Evolutionary conservation across 1,140 invertebrate species (phyloP).

Genomic region (Calephelis virginiensis): DNA sequence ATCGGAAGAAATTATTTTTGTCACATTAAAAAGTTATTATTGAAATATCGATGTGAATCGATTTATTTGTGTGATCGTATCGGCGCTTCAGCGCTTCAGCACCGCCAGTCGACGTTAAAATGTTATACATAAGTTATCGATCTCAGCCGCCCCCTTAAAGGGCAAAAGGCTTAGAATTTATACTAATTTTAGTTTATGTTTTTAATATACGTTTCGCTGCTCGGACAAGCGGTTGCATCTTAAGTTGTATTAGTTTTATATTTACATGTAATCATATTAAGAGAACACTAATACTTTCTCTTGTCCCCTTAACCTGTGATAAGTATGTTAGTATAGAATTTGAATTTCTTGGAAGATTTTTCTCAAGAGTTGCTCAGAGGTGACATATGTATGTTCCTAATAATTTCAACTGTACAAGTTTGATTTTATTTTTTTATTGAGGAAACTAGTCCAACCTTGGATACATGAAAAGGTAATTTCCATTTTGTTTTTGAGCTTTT

Average conservation of each 20-base stretch:
- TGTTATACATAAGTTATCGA: constrained; percentile 70
- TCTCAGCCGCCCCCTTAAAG: constrained; percentile 62
- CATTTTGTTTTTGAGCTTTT: constrained; percentile 48
- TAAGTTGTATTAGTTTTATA: constrained; percentile 69
- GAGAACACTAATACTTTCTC: constrained; percentile 75
- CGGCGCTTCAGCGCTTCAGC: constrained; percentile 56
- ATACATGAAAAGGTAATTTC: constrained; percentile 41
- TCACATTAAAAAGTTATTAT: constrained; percentile 56
- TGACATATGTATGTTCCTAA: constrained; percentile 68
- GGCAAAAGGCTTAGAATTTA: constrained; percentile 64
- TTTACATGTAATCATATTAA: constrained; percentile 61
- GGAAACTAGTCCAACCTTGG: constrained; percentile 57
- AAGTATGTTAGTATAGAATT: constrained; percentile 73
- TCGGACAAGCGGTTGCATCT: constrained; percentile 37
- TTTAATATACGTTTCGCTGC: constrained; percentile 40
- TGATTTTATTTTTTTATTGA: constrained; percentile 44
- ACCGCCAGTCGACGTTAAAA: constrained; percentile 52
- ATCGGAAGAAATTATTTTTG: constrained; percentile 54
- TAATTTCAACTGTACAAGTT: constrained; percentile 67
- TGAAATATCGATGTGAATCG: constrained; percentile 39
- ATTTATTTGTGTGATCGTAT: constrained; percentile 21
- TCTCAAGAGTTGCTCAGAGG: constrained; percentile 70
- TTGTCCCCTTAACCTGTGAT: constrained; percentile 78
- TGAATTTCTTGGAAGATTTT: constrained; percentile 63
- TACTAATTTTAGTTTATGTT: constrained; percentile 57